Evolutionary conservation across 2,797 vertebrate species (phyloP), one percentile per base, ranked within the genome.

Genomic region (Apogon hyalosoma): DNA sequence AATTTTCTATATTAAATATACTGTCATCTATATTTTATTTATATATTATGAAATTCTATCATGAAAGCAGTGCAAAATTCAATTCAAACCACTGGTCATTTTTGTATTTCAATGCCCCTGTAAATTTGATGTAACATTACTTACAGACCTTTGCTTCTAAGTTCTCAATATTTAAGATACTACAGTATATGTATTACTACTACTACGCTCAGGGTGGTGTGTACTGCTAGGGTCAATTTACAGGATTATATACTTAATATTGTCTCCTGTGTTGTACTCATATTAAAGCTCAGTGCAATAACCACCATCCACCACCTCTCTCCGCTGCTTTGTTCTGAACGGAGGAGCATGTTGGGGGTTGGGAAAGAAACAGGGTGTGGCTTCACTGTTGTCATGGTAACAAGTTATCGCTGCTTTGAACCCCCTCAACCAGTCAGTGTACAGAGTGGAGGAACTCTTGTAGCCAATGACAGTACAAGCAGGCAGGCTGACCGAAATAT

Each of bases 361-460:
- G 80, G 79, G 82, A 31, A 53, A 68, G 19, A 74, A 69, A 75
- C 61, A 69, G 77, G 88, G 86, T 85, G 88, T 86, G 87, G 81
- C 62, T 86, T 87, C 42, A 10, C 69, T 77, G 90, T 91, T 88
- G 89, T 87, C 87, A 89, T 90, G 82, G 88, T 73, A 91, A 90
- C 86, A 70, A 81, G 78, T 87, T 71, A 81, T 71, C 60, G 15
- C 56, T 59, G 69, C 43, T 76, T 71, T 88, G 79, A 85, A 77
- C 47, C 58, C 49, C 38, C 56, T 79, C 77, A 66, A 73, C 45
- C 57, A 54, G 40, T 11, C 36, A 40, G 24, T 49, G 41, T 53
- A 33, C 16, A 9, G 42, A 12, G 63, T 56, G 54, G 36, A 73
- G 70, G 72, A 80, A 77, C 41, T 60, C 74, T 15, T 11, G 43